A percentile compares a stretch with the other conserved stretches of the same genome.
Conservation (phyloP, 2,797 vertebrate genomes). For the Glossophaga mutica region DNA sequence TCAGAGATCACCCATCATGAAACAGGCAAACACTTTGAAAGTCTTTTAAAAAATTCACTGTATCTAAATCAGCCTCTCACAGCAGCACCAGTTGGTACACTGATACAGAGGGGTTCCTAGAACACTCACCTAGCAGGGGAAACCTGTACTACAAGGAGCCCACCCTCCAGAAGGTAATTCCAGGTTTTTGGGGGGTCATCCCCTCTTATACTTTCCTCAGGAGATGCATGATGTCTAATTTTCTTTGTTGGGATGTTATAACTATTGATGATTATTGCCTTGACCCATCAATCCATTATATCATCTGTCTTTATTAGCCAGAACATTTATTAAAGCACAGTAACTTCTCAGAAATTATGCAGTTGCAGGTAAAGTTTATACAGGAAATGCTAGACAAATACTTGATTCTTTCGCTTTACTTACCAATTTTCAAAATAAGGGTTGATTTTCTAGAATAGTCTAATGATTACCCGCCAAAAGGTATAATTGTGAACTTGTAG, state of each 20-base stretch:
- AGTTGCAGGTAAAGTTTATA: not conserved
- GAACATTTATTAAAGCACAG: not conserved
- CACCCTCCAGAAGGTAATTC: not conserved
- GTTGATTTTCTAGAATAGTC: not conserved
- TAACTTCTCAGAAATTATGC: not conserved
- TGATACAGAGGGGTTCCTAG: not conserved
- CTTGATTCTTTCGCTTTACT: not conserved
- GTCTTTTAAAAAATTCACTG: not conserved
- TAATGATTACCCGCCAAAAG: not conserved
- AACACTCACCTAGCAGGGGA: not conserved
- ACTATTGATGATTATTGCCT: not conserved
- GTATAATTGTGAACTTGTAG: not conserved
- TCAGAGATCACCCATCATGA: not conserved
- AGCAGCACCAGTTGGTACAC: not conserved
- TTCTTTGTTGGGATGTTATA: not conserved
- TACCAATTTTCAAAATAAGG: conserved; percentile 10
- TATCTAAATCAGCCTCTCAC: not conserved
- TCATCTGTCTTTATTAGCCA: not conserved
- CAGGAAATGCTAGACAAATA: not conserved
- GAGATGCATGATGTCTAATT: not conserved
- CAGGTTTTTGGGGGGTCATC: not conserved
- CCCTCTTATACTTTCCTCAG: not conserved
- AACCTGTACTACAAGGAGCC: not conserved
- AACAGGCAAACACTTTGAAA: not conserved
- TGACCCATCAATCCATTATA: not conserved